phyloP scores from a whole-genome alignment of 2,888 invertebrate species.

The Xanthia togata region DNA sequence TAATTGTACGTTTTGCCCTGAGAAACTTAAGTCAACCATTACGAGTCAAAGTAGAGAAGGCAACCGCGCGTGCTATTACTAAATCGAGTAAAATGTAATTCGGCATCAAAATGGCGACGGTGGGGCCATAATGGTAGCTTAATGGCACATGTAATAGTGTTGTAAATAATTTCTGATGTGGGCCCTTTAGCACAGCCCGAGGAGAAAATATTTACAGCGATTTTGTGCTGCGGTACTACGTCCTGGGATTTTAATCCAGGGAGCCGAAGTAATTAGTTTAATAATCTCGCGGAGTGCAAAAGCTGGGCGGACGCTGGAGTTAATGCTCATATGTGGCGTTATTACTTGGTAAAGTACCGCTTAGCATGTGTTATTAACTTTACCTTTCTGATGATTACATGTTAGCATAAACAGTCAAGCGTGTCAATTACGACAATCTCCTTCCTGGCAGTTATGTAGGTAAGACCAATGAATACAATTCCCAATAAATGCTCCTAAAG shows the following conservation, averaged over 20 bases:
- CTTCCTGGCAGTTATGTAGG: background rate
- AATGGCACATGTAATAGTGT: conserved; percentile 82
- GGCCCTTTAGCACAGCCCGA: conserved; percentile 39
- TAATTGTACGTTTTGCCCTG: conserved; percentile 62
- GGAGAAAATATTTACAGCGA: conserved; percentile 59
- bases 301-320: conserved; percentile 22
- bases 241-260: conserved; percentile 49
- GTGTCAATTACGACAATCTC: background rate
- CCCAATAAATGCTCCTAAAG: conserved; percentile 23
- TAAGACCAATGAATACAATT: conserved; percentile 3
- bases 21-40: conserved; percentile 71
- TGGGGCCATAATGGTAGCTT: conserved; percentile 73
- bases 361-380: conserved; percentile 15
- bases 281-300: conserved; percentile 53
- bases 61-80: conserved; percentile 78
- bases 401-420: background rate
- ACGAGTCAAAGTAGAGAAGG: conserved; percentile 69
- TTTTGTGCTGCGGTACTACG: conserved; percentile 38
- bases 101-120: conserved; percentile 77
- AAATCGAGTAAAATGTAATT: conserved; percentile 80
- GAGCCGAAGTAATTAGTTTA: conserved; percentile 63
- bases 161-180: conserved; percentile 75
- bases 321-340: conserved; percentile 11
- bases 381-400: background rate
- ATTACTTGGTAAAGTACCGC: background rate